Percentiles rank a stretch among this genome's conserved stretches.
phyloP scores from a whole-genome alignment of 2,113 vertebrate genomes.

The Corythornis cristatus region DNA sequence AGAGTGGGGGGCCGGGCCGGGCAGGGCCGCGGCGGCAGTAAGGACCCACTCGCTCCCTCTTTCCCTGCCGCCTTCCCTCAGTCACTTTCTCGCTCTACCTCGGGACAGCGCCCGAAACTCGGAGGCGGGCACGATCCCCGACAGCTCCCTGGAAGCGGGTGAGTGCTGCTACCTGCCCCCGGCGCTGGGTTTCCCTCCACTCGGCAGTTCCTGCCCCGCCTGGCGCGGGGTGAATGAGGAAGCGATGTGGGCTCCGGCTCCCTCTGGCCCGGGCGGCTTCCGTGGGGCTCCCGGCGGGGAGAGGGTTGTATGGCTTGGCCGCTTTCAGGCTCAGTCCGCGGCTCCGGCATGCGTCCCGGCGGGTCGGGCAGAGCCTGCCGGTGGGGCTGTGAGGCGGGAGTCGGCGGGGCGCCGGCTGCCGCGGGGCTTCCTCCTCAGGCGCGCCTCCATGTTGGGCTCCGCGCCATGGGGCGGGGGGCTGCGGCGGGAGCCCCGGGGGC shows the following conservation, averaged over 20 bases:
- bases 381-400: background rate
- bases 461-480: background rate
- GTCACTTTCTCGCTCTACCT: background rate
- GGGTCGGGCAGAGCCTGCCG: background rate
- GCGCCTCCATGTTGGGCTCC: background rate
- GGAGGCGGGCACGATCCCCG: background rate
- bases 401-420: background rate
- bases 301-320: background rate
- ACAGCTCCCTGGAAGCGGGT: background rate
- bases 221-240: conserved; percentile 43
- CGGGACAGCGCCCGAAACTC: background rate
- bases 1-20: background rate
- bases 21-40: background rate
- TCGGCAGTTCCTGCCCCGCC: conserved; percentile 16
- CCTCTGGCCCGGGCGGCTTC: background rate
- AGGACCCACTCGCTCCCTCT: background rate
- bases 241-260: background rate
- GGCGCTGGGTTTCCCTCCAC: background rate
- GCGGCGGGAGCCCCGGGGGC: background rate
- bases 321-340: background rate
- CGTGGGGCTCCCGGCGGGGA: background rate
- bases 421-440: background rate
- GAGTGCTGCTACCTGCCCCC: background rate
- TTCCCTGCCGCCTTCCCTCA: background rate
- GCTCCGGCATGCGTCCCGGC: background rate